phyloP scores from a whole-genome alignment of 1,140 invertebrate genomes.

The Arion vulgaris region DNA sequence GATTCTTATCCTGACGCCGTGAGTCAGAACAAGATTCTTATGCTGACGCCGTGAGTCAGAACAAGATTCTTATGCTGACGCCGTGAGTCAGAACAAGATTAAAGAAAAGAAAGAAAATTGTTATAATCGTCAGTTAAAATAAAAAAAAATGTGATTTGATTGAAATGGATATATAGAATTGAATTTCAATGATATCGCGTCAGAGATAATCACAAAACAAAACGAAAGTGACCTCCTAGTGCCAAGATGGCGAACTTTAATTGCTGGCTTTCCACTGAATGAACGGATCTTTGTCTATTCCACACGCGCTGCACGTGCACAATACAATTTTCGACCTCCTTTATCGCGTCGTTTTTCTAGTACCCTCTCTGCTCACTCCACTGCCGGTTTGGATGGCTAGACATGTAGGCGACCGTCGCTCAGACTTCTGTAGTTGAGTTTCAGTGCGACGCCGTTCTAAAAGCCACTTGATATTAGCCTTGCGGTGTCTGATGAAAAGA shows the following conservation, averaged over 20 bases:
- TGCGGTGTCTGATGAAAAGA: conserved; percentile 2
- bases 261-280: neutral
- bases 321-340: neutral
- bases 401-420: neutral
- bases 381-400: neutral
- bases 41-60: too few species aligned
- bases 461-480: neutral
- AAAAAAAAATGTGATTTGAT: too few species aligned
- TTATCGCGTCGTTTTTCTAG: neutral
- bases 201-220: too few species aligned
- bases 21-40: too few species aligned
- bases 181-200: too few species aligned
- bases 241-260: neutral
- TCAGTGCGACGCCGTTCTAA: neutral
- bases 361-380: neutral
- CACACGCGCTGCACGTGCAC: neutral
- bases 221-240: too few species aligned
- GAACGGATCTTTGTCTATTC: neutral
- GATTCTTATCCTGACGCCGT: too few species aligned
- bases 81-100: too few species aligned
- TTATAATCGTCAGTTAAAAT: too few species aligned
- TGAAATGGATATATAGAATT: too few species aligned
- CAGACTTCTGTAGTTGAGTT: conserved; percentile 8
- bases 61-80: too few species aligned
- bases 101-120: too few species aligned